These are phyloP conservation scores for Aporophyla nigra DNA, from an alignment of 2,888 invertebrate species.

Conservation along the genomic window DNA sequence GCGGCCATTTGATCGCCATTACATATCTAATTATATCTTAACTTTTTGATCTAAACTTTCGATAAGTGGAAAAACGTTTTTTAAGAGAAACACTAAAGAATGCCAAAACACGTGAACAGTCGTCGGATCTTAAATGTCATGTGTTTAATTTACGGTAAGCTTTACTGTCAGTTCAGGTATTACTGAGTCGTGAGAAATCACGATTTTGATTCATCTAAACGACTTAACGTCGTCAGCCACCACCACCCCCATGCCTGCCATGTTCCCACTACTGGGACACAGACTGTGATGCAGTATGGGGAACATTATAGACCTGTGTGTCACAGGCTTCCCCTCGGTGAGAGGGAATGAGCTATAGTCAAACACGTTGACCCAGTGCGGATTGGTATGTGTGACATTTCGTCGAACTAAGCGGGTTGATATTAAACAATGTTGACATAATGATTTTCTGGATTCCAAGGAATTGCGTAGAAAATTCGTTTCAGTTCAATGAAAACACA, in stretches of 20 bases:
- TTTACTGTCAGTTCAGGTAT: background rate
- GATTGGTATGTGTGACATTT: no score
- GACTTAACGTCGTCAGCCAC: background rate
- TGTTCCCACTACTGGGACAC: no score
- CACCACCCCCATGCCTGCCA: no score
- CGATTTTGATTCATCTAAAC: background rate
- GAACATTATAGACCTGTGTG: no score
- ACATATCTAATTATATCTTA: background rate
- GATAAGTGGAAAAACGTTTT: background rate
- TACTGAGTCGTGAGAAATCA: background rate
- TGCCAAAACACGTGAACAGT: slow-evolving; percentile 10
- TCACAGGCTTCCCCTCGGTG: no score
- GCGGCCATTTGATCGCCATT: background rate
- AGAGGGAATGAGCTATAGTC: no score
- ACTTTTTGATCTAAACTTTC: background rate
- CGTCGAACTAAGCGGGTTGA: no score
- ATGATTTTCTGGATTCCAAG: background rate
- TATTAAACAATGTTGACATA: background rate
- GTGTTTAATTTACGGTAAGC: background rate
- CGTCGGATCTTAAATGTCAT: slow-evolving; percentile 2
- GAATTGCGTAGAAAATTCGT: background rate
- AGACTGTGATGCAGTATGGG: no score
- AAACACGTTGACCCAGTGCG: no score
- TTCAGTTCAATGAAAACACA: slow-evolving; percentile 10
- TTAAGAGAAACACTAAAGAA: background rate